A percentile compares a stretch with the other conserved stretches of the same genome.
These are phyloP conservation scores for Dynastes maya DNA, from an alignment of 2,888 invertebrate species.

Conservation along the genomic window DNA sequence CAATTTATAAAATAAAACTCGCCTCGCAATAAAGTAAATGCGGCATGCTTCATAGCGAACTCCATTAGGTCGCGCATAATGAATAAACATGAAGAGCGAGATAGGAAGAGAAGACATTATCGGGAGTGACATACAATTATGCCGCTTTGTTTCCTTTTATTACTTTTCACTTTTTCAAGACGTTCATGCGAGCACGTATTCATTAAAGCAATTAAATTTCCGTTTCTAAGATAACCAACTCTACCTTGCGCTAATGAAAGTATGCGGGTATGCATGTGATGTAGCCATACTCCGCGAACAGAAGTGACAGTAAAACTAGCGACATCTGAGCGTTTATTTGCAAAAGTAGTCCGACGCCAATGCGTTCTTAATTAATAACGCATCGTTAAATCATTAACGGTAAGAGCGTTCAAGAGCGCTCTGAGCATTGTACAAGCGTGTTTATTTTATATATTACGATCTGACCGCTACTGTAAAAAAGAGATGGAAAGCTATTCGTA, in stretches of 20 bases:
- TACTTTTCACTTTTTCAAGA: slow-evolving; percentile 16
- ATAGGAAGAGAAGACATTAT: neutral
- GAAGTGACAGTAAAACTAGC: slow-evolving; percentile 20
- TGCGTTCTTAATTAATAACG: slow-evolving; percentile 3
- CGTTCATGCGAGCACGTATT: neutral
- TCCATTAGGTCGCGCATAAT: neutral
- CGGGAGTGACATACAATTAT: slow-evolving; percentile 28
- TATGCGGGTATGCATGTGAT: neutral
- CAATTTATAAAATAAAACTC: slow-evolving; percentile 8
- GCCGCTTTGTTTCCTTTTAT: neutral
- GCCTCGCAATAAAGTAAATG: neutral
- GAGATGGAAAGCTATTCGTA: neutral
- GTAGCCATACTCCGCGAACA: neutral
- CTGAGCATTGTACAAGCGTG: neutral
- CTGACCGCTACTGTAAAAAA: neutral
- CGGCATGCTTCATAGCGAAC: neutral
- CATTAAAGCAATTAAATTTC: slow-evolving; percentile 36
- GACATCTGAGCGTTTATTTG: slow-evolving; percentile 30
- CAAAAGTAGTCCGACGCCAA: slow-evolving; percentile 4
- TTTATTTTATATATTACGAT: slow-evolving; percentile 17
- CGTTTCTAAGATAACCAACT: slow-evolving; percentile 7
- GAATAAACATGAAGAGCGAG: slow-evolving; percentile 10
- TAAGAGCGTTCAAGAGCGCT: neutral
- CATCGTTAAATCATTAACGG: slow-evolving; percentile 5
- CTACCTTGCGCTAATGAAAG: slow-evolving; percentile 5